Conservation (phyloP, 2,888 invertebrate species). For the Zaprionus lineosus region DNA sequence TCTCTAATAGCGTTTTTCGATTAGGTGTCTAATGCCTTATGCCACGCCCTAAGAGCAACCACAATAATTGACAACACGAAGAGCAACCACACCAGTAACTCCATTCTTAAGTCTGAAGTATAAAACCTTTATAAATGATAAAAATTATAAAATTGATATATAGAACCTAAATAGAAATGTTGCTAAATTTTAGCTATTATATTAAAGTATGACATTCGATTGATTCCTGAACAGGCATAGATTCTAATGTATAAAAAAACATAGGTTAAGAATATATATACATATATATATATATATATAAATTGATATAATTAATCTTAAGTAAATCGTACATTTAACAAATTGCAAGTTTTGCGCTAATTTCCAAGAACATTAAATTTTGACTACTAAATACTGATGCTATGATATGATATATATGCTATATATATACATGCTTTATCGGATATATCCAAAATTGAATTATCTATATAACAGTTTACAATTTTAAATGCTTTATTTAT, state of each 20-base stretch:
- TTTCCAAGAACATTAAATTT: constrained; percentile 22
- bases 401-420: constrained; percentile 4
- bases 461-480: constrained; percentile 13
- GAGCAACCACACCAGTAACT: constrained; percentile 53
- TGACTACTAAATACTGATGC: constrained; percentile 13
- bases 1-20: constrained; percentile 37
- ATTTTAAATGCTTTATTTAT: too few species aligned
- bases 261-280: constrained; percentile 10
- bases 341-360: constrained; percentile 15
- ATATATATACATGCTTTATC: background rate
- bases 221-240: constrained; percentile 4
- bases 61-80: constrained; percentile 8
- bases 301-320: background rate
- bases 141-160: too few species aligned
- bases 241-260: constrained; percentile 19
- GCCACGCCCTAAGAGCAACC: constrained; percentile 23
- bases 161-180: constrained; percentile 21
- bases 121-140: too few species aligned
- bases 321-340: constrained; percentile 11
- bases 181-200: constrained; percentile 18
- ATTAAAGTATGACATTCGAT: too few species aligned
- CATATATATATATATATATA: constrained; percentile 14
- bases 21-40: constrained; percentile 37
- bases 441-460: constrained; percentile 6
- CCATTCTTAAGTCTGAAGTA: constrained; percentile 70